Evolutionary conservation across 2,888 invertebrate genomes (phyloP).

Genomic region (Cryptus armator): DNA sequence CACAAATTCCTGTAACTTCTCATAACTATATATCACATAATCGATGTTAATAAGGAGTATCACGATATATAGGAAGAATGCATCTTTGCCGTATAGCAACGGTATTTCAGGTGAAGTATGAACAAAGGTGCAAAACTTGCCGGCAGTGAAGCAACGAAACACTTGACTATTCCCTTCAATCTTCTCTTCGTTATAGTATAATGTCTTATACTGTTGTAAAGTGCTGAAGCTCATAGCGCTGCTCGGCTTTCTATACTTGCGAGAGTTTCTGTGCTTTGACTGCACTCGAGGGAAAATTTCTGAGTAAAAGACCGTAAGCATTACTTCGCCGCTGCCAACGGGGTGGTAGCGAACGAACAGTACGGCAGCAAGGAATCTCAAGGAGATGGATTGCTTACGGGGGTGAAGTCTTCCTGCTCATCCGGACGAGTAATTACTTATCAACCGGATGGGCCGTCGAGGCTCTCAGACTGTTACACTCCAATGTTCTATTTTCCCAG

Average conservation of each 20-base stretch:
- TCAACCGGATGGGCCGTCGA: conserved; percentile 68
- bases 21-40: too few relatives aligned
- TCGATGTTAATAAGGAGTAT: neutral
- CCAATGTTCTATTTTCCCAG: conserved; percentile 39
- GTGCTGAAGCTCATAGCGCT: conserved; percentile 27
- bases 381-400: conserved; percentile 68
- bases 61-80: neutral
- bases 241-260: conserved; percentile 29
- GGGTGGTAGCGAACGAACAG: conserved; percentile 36
- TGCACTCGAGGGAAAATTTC: conserved; percentile 53
- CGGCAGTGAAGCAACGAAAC: neutral
- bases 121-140: conserved; percentile 6
- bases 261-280: conserved; percentile 42
- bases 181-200: conserved; percentile 8
- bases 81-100: neutral
- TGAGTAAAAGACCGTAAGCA: conserved; percentile 31
- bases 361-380: conserved; percentile 41
- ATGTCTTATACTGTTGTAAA: conserved; percentile 25
- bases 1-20: too few relatives aligned
- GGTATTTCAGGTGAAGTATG: neutral
- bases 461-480: conserved; percentile 55
- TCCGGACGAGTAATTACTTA: conserved; percentile 72
- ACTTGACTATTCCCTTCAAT: neutral
- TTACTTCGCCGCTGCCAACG: conserved; percentile 43
- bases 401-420: conserved; percentile 60